Evolutionary conservation across 2,888 invertebrate species (phyloP).

Genomic region (Sesia bembeciformis): DNA sequence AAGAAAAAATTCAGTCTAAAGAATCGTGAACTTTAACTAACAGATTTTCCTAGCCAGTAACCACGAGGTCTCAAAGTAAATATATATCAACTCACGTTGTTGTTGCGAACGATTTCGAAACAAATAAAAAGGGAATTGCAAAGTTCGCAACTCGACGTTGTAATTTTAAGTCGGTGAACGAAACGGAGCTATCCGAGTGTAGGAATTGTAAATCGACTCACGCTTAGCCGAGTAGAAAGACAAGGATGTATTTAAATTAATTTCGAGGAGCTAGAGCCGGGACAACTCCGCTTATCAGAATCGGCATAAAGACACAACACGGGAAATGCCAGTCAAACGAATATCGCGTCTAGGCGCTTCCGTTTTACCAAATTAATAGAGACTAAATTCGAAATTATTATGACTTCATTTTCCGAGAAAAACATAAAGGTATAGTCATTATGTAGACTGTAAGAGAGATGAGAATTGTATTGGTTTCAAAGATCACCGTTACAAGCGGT

Average conservation of each 20-base stretch:
- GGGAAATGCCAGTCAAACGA: background rate
- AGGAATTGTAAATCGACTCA: constrained; percentile 58
- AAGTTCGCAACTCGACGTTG: constrained; percentile 35
- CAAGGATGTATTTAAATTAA: constrained; percentile 66
- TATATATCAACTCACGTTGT: constrained; percentile 18
- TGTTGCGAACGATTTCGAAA: constrained; percentile 27
- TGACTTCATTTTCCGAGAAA: no score
- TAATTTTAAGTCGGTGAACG: constrained; percentile 56
- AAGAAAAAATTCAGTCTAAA: no score
- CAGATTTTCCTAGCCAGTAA: constrained; percentile 15
- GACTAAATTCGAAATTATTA: no score
- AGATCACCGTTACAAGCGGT: no score
- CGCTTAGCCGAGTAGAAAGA: constrained; percentile 52
- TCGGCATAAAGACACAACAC: constrained; percentile 1
- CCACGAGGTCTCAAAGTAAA: constrained; percentile 12
- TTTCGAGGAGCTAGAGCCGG: constrained; percentile 28
- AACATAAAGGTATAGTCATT: no score
- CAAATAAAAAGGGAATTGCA: constrained; percentile 37
- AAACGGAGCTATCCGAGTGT: constrained; percentile 50
- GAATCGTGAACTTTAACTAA: background rate
- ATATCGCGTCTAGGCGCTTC: background rate
- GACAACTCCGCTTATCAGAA: constrained; percentile 20
- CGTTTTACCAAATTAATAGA: no score
- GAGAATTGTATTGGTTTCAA: no score
- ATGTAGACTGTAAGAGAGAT: no score